phyloP scores from a whole-genome alignment of 2,797 vertebrate genomes.

The Sitta carolinensis region DNA sequence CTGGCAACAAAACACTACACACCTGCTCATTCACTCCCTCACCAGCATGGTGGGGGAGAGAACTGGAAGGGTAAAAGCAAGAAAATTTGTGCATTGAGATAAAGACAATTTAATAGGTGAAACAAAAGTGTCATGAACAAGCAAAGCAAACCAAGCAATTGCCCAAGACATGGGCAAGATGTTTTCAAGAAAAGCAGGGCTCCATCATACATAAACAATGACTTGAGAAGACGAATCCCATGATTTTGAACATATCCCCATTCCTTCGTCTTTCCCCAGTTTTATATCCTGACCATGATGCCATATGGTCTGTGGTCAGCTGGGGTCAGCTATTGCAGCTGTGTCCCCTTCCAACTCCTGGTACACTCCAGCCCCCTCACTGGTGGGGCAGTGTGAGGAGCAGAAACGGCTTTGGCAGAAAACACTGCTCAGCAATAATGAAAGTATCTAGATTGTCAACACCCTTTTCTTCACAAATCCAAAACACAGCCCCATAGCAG shows the following conservation, averaged over 20 bases:
- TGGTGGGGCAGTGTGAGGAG: neutral
- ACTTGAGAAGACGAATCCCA: neutral
- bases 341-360: neutral
- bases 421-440: neutral
- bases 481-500: neutral
- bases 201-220: neutral
- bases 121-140: neutral
- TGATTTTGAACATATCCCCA: rapidly evolving
- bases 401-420: neutral
- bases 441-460: neutral
- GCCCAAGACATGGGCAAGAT: neutral
- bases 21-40: neutral
- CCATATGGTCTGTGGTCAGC: neutral
- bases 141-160: neutral
- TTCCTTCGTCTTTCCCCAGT: neutral
- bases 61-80: neutral
- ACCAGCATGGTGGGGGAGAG: neutral
- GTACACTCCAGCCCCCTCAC: neutral
- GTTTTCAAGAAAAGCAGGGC: neutral
- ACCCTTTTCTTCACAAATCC: neutral
- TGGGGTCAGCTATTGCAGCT: neutral
- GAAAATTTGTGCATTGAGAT: neutral
- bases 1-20: neutral
- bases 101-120: neutral
- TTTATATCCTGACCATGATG: neutral